These are phyloP conservation scores for Lacanobia oleracea DNA, from an alignment of 2,888 invertebrate genomes.

Conservation along the genomic window DNA sequence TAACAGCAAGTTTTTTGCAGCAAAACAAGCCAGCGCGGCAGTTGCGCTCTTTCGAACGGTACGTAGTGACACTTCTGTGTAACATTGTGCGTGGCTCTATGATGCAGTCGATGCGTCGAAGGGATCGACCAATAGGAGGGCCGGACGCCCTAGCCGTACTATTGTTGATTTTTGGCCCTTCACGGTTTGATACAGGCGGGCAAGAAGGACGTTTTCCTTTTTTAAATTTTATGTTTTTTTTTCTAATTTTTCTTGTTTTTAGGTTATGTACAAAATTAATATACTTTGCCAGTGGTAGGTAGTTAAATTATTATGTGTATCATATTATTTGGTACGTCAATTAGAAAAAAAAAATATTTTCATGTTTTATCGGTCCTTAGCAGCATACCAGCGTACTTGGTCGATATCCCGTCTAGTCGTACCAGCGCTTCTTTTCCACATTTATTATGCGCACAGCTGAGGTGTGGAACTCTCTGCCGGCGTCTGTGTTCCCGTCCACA, in stretches of 20 bases:
- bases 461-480: too few relatives aligned
- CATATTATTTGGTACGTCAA: not conserved
- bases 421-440: too few relatives aligned
- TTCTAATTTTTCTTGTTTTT: not conserved
- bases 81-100: slow-evolving; percentile 33
- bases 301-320: not conserved
- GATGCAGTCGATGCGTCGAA: slow-evolving; percentile 59
- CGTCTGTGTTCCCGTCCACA: too few relatives aligned
- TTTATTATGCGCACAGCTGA: too few relatives aligned
- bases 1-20: too few relatives aligned
- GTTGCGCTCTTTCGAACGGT: not conserved
- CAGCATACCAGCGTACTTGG: too few relatives aligned
- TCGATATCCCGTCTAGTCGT: too few relatives aligned
- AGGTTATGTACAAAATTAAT: not conserved
- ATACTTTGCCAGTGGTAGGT: not conserved
- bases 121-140: slow-evolving; percentile 57
- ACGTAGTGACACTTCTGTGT: slow-evolving; percentile 37
- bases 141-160: slow-evolving; percentile 53
- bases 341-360: not conserved
- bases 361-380: not conserved
- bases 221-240: not conserved
- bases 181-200: slow-evolving; percentile 51
- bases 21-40: too few relatives aligned
- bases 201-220: slow-evolving; percentile 48
- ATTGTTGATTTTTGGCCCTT: slow-evolving; percentile 66